These are phyloP conservation scores for Elaphurus davidianus DNA, from an alignment of 2,113 vertebrate genomes.

Conservation along the genomic window DNA sequence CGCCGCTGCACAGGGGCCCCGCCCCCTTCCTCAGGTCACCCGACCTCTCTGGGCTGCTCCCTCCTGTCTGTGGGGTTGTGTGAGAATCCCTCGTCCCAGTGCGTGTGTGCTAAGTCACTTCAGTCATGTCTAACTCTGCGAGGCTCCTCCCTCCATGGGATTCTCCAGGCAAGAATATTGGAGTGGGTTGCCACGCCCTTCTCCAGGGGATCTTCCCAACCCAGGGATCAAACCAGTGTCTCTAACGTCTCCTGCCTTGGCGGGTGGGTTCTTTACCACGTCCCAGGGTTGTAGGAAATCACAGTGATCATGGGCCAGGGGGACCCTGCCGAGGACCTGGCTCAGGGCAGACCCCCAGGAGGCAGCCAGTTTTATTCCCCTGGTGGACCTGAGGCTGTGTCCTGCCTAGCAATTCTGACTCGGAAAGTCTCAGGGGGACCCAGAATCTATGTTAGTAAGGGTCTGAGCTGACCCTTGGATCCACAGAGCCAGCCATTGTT, in stretches of 20 bases:
- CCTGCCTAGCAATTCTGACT: background rate
- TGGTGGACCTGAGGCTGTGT: background rate
- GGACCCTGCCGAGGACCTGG: background rate
- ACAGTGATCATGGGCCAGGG: fast-evolving
- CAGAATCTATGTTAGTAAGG: background rate
- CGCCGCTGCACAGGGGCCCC: fast-evolving
- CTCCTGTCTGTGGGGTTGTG: background rate
- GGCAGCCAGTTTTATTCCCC: background rate
- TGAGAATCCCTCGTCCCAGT: background rate
- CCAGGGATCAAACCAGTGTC: background rate
- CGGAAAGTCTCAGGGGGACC: background rate
- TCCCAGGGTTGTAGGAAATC: background rate
- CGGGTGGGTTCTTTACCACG: background rate
- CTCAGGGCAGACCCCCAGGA: background rate
- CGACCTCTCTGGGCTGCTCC: fast-evolving
- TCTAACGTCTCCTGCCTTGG: background rate
- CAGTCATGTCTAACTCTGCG: background rate
- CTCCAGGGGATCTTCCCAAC: background rate
- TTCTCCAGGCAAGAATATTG: background rate
- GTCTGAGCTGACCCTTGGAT: no score
- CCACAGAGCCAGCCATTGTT: background rate
- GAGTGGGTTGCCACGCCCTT: background rate
- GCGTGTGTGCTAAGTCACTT: fast-evolving
- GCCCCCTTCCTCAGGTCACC: background rate
- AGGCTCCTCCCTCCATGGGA: background rate